Percentiles rank a stretch among this genome's conserved stretches.
Conservation (phyloP, 2,888 invertebrate species). For the Agrotis clavis region DNA sequence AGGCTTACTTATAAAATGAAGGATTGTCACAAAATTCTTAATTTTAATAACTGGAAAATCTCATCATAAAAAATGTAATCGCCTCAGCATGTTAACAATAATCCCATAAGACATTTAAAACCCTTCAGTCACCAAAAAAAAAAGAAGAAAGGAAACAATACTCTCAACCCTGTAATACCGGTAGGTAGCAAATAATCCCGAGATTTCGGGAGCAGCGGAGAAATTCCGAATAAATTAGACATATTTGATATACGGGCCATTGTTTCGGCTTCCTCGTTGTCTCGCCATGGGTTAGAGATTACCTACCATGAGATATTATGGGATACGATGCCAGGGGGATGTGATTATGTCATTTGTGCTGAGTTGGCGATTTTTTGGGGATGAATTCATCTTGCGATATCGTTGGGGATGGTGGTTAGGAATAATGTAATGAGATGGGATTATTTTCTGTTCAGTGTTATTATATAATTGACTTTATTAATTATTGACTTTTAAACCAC, state of each 20-base stretch:
- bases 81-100: neutral
- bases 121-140: constrained; percentile 31
- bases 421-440: no score
- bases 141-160: constrained; percentile 52
- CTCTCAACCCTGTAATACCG: constrained; percentile 50
- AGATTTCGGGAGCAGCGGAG: constrained; percentile 58
- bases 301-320: constrained; percentile 55
- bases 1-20: no score
- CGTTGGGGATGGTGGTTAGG: no score
- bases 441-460: no score
- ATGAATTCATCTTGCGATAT: neutral
- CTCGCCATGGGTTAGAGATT: constrained; percentile 52
- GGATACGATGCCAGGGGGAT: constrained; percentile 26
- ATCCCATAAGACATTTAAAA: constrained; percentile 48
- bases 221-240: constrained; percentile 66
- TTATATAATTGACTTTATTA: no score
- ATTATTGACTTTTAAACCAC: no score
- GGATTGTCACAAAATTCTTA: no score
- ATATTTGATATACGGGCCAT: constrained; percentile 66
- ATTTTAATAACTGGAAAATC: no score
- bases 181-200: constrained; percentile 58
- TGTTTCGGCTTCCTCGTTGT: constrained; percentile 61
- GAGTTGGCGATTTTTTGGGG: constrained; percentile 2
- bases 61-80: no score
- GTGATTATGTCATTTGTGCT: constrained; percentile 50